These are phyloP conservation scores for Panthera uncia DNA, from an alignment of 2,113 vertebrate genomes.

Conservation along the genomic window DNA sequence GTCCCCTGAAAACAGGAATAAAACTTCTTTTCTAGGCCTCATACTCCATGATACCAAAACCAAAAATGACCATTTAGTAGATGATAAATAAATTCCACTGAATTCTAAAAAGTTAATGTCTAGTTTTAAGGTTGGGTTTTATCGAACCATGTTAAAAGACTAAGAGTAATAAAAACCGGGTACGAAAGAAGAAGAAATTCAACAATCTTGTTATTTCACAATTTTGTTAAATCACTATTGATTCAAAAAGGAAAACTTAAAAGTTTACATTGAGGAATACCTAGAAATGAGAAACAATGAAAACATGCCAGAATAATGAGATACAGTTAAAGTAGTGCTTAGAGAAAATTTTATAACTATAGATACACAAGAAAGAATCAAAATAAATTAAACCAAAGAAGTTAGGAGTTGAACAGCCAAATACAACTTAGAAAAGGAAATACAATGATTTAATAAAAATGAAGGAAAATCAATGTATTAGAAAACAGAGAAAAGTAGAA, in stretches of 20 bases:
- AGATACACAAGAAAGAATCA: background rate
- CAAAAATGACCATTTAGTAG: background rate
- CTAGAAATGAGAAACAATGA: background rate
- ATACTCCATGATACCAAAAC: background rate
- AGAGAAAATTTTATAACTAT: background rate
- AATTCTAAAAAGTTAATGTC: background rate
- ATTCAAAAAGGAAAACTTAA: background rate
- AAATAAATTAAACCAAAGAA: conserved; percentile 10
- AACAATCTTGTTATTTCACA: background rate
- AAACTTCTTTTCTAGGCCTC: background rate
- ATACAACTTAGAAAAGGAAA: background rate
- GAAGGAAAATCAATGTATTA: background rate
- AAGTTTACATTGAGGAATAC: background rate
- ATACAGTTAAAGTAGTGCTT: background rate
- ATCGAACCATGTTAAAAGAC: background rate
- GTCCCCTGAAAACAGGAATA: background rate
- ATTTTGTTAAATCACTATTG: background rate
- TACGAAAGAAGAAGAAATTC: background rate
- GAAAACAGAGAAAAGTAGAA: background rate
- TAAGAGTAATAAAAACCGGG: background rate
- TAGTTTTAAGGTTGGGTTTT: background rate
- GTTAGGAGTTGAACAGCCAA: background rate
- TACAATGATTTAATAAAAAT: background rate
- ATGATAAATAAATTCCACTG: background rate
- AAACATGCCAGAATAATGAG: background rate